These are phyloP conservation scores for Campylomormyrus tamandua DNA, from an alignment of 2,113 vertebrate species.

Conservation along the genomic window DNA sequence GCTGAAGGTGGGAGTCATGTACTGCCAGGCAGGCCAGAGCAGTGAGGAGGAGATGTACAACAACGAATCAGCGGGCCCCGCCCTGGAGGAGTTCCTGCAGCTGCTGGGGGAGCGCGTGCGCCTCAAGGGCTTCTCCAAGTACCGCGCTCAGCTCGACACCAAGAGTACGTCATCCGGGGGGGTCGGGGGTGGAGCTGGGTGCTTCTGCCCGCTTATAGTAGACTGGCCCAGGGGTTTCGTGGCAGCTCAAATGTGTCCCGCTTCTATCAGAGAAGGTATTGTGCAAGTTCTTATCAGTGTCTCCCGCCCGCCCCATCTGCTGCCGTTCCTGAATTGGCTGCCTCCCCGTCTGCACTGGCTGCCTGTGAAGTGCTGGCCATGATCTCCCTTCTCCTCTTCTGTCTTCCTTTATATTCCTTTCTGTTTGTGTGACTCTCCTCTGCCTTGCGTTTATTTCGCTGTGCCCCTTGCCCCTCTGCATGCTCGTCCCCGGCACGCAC, in stretches of 20 bases:
- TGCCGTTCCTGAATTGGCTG: background rate
- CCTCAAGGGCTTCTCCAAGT: slow-evolving; percentile 91
- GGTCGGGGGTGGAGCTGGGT: background rate
- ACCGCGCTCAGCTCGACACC: slow-evolving; percentile 89
- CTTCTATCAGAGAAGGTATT: background rate
- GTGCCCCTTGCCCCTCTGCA: background rate
- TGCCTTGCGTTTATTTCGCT: background rate
- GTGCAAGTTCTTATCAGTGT: background rate
- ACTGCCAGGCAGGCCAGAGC: slow-evolving; percentile 86
- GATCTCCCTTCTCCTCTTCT: background rate
- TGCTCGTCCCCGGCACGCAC: background rate
- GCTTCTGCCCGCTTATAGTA: background rate
- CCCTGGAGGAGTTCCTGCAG: slow-evolving; percentile 89
- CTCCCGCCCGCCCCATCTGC: background rate
- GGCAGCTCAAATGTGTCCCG: background rate
- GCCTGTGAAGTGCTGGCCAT: slow-evolving; percentile 3
- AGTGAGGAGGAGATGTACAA: slow-evolving; percentile 97
- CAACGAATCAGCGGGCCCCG: slow-evolving; percentile 81
- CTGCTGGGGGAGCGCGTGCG: slow-evolving; percentile 85
- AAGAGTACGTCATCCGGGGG: slow-evolving; percentile 68
- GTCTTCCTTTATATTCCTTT: background rate
- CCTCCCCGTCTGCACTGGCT: background rate
- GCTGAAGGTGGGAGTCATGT: slow-evolving; percentile 93
- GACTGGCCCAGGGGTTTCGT: background rate
- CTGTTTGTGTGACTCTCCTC: background rate